Conservation (phyloP, 2,113 vertebrate genomes). For the Motacilla alba region DNA sequence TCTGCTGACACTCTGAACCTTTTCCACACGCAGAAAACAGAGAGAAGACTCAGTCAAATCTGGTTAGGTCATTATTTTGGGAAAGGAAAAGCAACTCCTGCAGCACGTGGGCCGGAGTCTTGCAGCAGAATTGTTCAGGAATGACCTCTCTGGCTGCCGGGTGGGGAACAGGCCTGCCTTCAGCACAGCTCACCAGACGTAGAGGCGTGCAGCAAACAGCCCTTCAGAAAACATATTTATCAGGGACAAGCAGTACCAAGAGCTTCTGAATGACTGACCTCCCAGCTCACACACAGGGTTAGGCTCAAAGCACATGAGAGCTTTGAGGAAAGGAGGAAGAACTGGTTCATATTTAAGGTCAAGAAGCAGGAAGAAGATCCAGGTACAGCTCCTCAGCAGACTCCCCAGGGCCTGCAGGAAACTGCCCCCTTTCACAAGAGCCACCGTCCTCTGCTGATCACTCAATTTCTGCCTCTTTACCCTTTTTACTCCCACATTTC, state of each 20-base stretch:
- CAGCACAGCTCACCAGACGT: background rate
- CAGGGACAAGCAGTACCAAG: background rate
- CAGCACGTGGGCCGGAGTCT: background rate
- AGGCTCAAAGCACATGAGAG: background rate
- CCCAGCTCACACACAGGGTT: background rate
- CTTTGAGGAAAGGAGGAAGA: background rate
- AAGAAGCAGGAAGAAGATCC: background rate
- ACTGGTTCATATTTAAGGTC: background rate
- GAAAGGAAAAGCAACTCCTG: background rate
- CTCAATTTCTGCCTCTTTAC: background rate
- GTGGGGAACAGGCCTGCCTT: background rate
- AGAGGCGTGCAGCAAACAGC: background rate
- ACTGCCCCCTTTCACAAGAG: background rate
- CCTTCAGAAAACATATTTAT: background rate
- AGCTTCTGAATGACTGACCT: background rate
- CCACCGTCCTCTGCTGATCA: background rate
- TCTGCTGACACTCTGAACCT: background rate
- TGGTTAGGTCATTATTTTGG: background rate
- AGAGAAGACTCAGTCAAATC: accelerated
- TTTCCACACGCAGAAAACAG: background rate
- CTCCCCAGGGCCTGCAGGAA: background rate
- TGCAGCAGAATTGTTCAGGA: background rate
- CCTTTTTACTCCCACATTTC: background rate
- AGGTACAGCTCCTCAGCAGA: background rate
- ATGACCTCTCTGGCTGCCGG: background rate